Evolutionary conservation across 2,888 invertebrate genomes (phyloP).

Genomic region (Oxycera nigricornis): DNA sequence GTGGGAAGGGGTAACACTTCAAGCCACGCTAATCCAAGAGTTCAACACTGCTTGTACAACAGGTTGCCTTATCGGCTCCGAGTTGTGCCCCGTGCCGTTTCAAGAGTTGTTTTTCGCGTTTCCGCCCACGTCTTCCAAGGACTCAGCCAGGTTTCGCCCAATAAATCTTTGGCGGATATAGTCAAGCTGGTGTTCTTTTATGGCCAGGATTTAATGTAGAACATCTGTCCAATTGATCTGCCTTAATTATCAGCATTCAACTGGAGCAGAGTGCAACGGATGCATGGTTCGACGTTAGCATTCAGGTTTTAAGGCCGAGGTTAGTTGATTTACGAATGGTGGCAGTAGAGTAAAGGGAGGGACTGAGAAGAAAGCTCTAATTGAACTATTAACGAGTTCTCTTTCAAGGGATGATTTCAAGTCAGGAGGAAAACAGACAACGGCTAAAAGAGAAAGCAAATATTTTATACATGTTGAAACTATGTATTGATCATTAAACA

Average conservation of each 20-base stretch:
- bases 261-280: neutral
- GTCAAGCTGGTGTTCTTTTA: neutral
- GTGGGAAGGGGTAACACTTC: neutral
- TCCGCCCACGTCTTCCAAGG: neutral
- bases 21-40: neutral
- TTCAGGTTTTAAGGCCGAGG: too few relatives aligned
- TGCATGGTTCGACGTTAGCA: too few relatives aligned
- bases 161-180: neutral
- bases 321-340: neutral
- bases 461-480: too few relatives aligned
- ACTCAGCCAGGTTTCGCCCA: neutral
- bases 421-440: too few relatives aligned
- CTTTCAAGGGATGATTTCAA: too few relatives aligned
- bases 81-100: neutral
- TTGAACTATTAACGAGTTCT: too few relatives aligned
- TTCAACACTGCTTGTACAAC: neutral
- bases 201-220: constrained; percentile 21
- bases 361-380: too few relatives aligned
- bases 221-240: constrained; percentile 31
- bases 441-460: too few relatives aligned
- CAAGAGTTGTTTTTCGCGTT: constrained; percentile 3
- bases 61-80: neutral
- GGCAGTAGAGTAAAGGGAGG: too few relatives aligned
- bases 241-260: constrained; percentile 14
- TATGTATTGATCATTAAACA: too few relatives aligned